Evolutionary conservation across 2,888 invertebrate genomes (phyloP), one percentile per base, ranked within the genome.

Genomic region (Cephalotes varians): DNA sequence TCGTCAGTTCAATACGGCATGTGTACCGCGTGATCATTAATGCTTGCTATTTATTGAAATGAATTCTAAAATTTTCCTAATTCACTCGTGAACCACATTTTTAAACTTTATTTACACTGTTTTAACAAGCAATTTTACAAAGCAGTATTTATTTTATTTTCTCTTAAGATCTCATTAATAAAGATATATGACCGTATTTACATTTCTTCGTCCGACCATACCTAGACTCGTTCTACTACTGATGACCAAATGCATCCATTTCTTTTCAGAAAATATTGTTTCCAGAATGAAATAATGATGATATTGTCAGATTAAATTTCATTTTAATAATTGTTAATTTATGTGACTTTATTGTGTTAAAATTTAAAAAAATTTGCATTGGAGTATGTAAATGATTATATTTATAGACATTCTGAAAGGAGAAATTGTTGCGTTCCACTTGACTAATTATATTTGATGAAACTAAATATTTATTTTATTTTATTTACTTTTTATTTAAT

Each of bases 161-260:
- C 4, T n/a, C 5, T 62, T 51, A 9, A 76, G 18, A 10, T 18
- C 2, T 37, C 51, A 51, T 64, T 51, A 51, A 34, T 51, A n/a
- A 62, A 60, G 21, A 64, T 49, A 64, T 49, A 49, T 2, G 21
- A 25, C 1, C 6, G n/a, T 62, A 62, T 64, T 76, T 51, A 37
- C 12, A 28, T 64, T 64, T 49, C n/a, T 37, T 28, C 28, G 28
- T 76, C 64, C 9, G 64, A 64, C 2, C 2, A 51, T 76, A 64
- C 1, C 9, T 51, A 9, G 37, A 3, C 2, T 62, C 2, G 12
- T 37, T 76, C 64, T 15, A 64, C 64, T 76, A n/a, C 2, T 18
- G 10, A 18, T 56, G 37, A 28, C 62, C 0, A 37, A 2, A 15
- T 60, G 9, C 15, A 73, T 60, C 21, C 18, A 7, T 49, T 34